These are phyloP conservation scores for Euphydryas editha DNA, from an alignment of 2,888 invertebrate genomes.

Conservation along the genomic window DNA sequence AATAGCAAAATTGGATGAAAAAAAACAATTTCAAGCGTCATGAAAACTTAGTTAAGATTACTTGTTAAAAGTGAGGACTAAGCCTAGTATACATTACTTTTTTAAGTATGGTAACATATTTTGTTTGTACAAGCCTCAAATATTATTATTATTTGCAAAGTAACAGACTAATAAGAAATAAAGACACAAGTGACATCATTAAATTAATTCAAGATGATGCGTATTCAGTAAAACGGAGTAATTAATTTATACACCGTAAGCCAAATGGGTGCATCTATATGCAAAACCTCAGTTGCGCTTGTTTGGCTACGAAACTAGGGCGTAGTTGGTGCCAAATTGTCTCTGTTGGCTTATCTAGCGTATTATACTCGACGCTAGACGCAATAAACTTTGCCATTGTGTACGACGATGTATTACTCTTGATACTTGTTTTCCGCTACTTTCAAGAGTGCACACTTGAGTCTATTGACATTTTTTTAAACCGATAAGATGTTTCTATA, in stretches of 20 bases:
- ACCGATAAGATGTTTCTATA: constrained; percentile 22
- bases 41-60: background rate
- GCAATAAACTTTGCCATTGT: constrained; percentile 74
- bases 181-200: constrained; percentile 51
- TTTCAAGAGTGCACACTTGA: constrained; percentile 33
- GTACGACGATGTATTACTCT: constrained; percentile 63
- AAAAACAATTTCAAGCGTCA: background rate
- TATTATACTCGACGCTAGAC: constrained; percentile 72
- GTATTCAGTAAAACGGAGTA: constrained; percentile 71
- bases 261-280: constrained; percentile 81
- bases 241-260: constrained; percentile 79
- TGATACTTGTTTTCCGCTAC: constrained; percentile 56
- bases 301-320: constrained; percentile 76
- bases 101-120: background rate
- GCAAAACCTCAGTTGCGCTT: constrained; percentile 76
- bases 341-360: constrained; percentile 81
- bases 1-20: constrained; percentile 1
- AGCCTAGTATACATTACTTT: background rate
- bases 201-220: constrained; percentile 60
- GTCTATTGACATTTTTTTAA: constrained; percentile 33
- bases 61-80: background rate
- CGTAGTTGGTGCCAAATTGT: constrained; percentile 81
- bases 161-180: background rate
- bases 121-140: background rate
- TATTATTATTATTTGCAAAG: background rate